phyloP scores from a whole-genome alignment of 2,888 invertebrate species.

The Carabus problematicus region DNA sequence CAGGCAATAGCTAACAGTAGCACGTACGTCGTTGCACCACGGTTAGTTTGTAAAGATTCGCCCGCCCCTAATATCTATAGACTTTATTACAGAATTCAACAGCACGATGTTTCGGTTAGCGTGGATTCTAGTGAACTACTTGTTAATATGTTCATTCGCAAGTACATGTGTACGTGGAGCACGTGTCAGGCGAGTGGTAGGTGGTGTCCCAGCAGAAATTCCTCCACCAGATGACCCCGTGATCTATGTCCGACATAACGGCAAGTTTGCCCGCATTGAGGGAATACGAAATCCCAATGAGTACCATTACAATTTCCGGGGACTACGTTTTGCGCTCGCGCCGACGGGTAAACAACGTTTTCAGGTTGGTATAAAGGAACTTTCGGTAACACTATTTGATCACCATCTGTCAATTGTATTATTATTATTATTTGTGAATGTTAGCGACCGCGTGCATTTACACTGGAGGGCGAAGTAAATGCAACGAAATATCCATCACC shows the following conservation, averaged over 20 bases:
- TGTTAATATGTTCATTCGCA: slow-evolving; percentile 4
- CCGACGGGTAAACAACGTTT: slow-evolving; percentile 67
- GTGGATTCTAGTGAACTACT: background rate
- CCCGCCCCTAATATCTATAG: no score
- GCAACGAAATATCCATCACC: slow-evolving; percentile 67
- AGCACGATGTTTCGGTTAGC: slow-evolving; percentile 4
- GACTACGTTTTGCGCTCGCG: slow-evolving; percentile 73
- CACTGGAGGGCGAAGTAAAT: slow-evolving; percentile 64
- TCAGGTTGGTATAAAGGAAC: slow-evolving; percentile 54
- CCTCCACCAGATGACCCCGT: slow-evolving; percentile 77
- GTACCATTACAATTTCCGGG: slow-evolving; percentile 75
- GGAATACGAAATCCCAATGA: slow-evolving; percentile 68
- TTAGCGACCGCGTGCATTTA: slow-evolving; percentile 56
- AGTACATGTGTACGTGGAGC: slow-evolving; percentile 25
- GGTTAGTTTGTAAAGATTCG: no score
- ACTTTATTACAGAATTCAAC: no score
- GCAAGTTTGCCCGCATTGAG: slow-evolving; percentile 68
- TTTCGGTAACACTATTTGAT: no score
- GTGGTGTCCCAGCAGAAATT: slow-evolving; percentile 69
- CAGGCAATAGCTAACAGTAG: no score
- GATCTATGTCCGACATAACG: slow-evolving; percentile 69
- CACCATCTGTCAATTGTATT: no score
- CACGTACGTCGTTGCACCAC: no score
- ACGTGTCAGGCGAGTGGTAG: slow-evolving; percentile 66
- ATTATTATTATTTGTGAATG: slow-evolving; percentile 36